Conservation (phyloP, 2,888 invertebrate species). For the Drosophila macrospina region DNA sequence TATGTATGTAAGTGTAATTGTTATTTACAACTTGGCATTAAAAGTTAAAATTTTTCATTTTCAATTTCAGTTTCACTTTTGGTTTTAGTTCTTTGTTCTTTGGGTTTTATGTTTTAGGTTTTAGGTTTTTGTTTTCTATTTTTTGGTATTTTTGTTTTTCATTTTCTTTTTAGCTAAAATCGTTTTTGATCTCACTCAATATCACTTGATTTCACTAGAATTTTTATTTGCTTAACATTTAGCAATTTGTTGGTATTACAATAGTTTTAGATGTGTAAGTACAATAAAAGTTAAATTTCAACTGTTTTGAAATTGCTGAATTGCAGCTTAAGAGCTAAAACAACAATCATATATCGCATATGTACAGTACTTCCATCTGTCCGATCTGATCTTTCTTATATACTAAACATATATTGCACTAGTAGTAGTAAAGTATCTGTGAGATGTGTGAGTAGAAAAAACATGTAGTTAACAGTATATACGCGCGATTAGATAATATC, state of each 20-base stretch:
- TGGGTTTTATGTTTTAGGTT: background rate
- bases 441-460: constrained; percentile 74
- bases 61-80: constrained; percentile 31
- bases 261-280: constrained; percentile 66
- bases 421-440: constrained; percentile 68
- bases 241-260: constrained; percentile 54
- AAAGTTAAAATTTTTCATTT: constrained; percentile 63
- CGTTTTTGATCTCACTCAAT: constrained; percentile 85
- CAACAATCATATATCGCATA: constrained; percentile 75
- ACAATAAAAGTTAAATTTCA: constrained; percentile 68
- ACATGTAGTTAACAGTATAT: constrained; percentile 74
- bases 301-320: constrained; percentile 59
- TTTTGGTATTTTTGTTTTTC: constrained; percentile 25
- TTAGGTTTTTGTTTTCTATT: constrained; percentile 1
- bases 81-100: too few species aligned
- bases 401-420: constrained; percentile 65
- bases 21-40: constrained; percentile 59
- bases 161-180: constrained; percentile 78
- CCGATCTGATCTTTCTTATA: constrained; percentile 56
- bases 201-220: constrained; percentile 83
- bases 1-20: constrained; percentile 19
- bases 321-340: constrained; percentile 71
- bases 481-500: constrained; percentile 58
- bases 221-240: constrained; percentile 60
- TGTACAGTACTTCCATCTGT: constrained; percentile 21